Conservation (phyloP, 2,888 invertebrate species). For the Tillus elongatus region DNA sequence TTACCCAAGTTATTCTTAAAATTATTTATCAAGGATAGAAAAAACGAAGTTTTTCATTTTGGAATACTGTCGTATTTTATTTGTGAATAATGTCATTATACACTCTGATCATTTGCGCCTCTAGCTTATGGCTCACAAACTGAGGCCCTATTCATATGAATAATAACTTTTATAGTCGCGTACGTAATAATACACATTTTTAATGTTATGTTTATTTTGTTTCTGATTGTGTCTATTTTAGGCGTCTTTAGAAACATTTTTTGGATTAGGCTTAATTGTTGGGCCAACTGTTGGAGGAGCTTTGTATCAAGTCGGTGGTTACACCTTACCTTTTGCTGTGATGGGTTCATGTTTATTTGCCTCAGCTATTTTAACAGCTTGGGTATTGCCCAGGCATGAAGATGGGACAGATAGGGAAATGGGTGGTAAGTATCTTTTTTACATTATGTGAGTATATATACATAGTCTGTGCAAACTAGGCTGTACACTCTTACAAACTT, state of each 20-base stretch:
- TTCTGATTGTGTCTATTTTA: conserved; percentile 31
- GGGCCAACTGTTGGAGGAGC: conserved; percentile 87
- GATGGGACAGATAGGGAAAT: conserved; percentile 48
- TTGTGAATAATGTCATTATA: too few relatives aligned
- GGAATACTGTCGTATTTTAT: too few relatives aligned
- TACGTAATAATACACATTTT: too few relatives aligned
- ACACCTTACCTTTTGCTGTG: conserved; percentile 70
- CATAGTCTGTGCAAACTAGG: too few relatives aligned
- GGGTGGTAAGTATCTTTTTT: conserved; percentile 52
- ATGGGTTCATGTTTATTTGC: conserved; percentile 65
- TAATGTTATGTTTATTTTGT: neutral
- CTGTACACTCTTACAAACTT: neutral
- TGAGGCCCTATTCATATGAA: too few relatives aligned
- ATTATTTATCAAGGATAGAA: too few relatives aligned
- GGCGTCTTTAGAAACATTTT: conserved; percentile 80
- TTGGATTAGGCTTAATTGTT: conserved; percentile 77
- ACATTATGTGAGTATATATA: too few relatives aligned
- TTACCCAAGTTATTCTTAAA: too few relatives aligned
- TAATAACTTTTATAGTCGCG: too few relatives aligned
- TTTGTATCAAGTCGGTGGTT: conserved; percentile 70
- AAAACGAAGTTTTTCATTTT: too few relatives aligned
- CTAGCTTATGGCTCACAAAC: too few relatives aligned
- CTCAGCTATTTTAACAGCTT: conserved; percentile 65
- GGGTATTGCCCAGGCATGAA: conserved; percentile 60
- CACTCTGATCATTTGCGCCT: too few relatives aligned